Evolutionary conservation across 1,140 invertebrate genomes (phyloP), one percentile per base, ranked within the genome.

Genomic region (Drosophila saltans): DNA sequence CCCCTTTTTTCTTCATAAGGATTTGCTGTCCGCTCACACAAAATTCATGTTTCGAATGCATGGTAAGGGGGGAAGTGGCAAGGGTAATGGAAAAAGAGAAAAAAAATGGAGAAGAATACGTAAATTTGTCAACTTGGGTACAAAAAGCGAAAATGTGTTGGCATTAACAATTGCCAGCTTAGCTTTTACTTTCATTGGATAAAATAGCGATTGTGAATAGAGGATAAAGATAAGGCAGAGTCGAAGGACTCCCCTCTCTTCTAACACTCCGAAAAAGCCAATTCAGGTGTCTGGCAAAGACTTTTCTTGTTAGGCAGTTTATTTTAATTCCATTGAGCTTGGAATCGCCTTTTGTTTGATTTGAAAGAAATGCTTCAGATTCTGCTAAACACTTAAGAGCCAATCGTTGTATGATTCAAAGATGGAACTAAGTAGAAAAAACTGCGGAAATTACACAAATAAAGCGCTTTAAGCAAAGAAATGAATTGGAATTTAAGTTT

Each of bases 81-180:
- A 52, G 36, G 68, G 36, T 16, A 48, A 45, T 45, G 16, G 24
- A 26, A 36, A 64, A 67, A 41, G 28, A 30, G 4, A 30, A 4
- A 30, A 36, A 36, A 36, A 36, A 36, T 6, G 6, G 33, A 45
- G 55, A 40, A 33, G 68, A 66, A 80, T 76, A 69, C 83, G 76
- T 74, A 72, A 81, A 86, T 85, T 85, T 85, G 64, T 72, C 82
- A 76, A 76, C 65, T 7, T 56, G 70, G 71, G 65, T 70, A 72
- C 45, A 81, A 81, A 78, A 84, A 73, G 76, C 58, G 73, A 66
- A 77, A 84, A 84, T 78, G 72, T 82, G 75, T 86, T 82, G 67
- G 79, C 72, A 79, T 88, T 88, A 86, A 78, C 75, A 76, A 80
- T 80, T 66, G 67, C 62, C 43, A 57, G 66, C 75, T 71, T 69